phyloP scores from a whole-genome alignment of 2,113 vertebrate genomes.

The Barnardius zonarius region DNA sequence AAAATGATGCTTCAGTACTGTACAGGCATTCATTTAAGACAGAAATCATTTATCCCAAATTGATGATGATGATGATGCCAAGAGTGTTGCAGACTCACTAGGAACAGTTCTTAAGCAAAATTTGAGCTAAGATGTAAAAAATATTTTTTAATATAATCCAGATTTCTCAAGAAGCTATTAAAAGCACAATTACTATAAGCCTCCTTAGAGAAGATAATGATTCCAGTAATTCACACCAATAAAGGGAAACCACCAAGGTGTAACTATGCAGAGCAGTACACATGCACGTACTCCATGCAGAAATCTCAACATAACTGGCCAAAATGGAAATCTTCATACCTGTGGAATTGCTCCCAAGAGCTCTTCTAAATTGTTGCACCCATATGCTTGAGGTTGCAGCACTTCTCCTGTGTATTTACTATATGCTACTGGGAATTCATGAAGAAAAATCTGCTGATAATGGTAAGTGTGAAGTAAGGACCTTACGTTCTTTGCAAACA shows the following conservation, averaged over 20 bases:
- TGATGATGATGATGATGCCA: background rate
- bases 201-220: background rate
- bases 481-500: conserved; percentile 90
- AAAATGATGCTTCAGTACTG: background rate
- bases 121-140: background rate
- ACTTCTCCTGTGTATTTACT: conserved; percentile 86
- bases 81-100: background rate
- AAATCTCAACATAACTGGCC: background rate
- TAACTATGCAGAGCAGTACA: background rate
- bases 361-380: conserved; percentile 85
- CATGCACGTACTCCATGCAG: background rate
- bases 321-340: conserved; percentile 68
- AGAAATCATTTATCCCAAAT: background rate
- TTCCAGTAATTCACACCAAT: background rate
- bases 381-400: conserved; percentile 84
- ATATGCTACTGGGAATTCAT: conserved; percentile 88
- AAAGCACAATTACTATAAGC: background rate
- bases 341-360: conserved; percentile 91
- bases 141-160: background rate
- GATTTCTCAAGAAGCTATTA: background rate
- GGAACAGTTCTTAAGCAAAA: background rate
- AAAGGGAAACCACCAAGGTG: background rate
- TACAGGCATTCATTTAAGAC: background rate
- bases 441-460: conserved; percentile 97
- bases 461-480: conserved; percentile 95